Evolutionary conservation across 2,113 vertebrate genomes (phyloP).

Genomic region (Campylomormyrus numenius): DNA sequence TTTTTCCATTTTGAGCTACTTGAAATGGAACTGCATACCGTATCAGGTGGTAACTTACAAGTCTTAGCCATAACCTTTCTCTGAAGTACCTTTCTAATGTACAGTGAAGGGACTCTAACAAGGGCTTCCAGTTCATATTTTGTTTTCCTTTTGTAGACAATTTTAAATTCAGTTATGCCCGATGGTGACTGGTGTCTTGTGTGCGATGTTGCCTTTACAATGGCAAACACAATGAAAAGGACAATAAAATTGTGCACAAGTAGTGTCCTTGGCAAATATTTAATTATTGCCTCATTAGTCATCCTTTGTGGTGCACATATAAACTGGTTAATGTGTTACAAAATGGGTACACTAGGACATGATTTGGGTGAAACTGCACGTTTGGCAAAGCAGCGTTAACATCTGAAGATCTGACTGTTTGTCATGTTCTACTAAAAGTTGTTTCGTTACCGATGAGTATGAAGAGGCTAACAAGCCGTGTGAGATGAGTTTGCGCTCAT

Average conservation of each 20-base stretch:
- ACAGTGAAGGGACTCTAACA: not conserved
- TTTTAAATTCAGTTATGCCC: not conserved
- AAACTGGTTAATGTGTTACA: not conserved
- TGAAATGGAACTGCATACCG: not conserved
- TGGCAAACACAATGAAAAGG: not conserved
- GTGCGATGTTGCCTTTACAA: not conserved
- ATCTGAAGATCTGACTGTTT: not conserved
- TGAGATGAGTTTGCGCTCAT: not conserved
- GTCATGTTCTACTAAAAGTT: not conserved
- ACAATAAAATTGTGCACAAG: not conserved
- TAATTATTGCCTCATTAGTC: not conserved
- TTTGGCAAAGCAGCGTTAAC: not conserved
- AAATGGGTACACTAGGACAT: not conserved
- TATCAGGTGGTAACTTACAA: not conserved
- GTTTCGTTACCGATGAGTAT: not conserved
- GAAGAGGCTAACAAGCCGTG: not conserved
- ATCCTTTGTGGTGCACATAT: not conserved
- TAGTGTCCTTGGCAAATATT: not conserved
- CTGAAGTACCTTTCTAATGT: not conserved
- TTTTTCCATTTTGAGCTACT: not conserved
- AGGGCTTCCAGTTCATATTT: not conserved
- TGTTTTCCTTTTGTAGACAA: not conserved
- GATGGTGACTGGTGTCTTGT: not conserved
- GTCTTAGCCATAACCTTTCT: not conserved
- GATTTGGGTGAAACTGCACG: not conserved